Base-by-base conservation (phyloP, 2,113 vertebrate genomes). In the Alouatta palliata region DNA sequence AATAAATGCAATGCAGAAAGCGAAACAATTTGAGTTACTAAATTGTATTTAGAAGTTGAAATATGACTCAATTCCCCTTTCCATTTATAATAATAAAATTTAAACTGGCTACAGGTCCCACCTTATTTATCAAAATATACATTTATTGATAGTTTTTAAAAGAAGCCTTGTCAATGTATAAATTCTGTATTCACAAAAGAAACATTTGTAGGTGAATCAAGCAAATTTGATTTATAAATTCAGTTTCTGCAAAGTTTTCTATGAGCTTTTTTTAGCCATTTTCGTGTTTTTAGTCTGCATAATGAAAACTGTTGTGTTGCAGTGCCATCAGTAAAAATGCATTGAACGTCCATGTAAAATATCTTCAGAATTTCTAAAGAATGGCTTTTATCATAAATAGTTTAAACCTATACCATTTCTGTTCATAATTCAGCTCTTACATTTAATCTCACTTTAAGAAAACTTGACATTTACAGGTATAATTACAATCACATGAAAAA, bases 41-140 rank as follows among this genome's bases (percentile, higher is more conserved):
- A 83, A 52, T 37, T 77, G 3, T 66, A 77, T 82, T 86, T 83
- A 82, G 45, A 92, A 94, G 49, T 82, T 92, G 47, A 94, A 73
- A 87, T 86, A 58, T 25, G 20, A 71, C 35, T 30, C 17, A 37
- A 37, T 19, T 61, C 52, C 6, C 23, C 27, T 77, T 91, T 91
- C 0, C n/a, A 47, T 30, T 43, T 56, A 32, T 35, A 84, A 87
- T 82, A 77, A 87, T 40, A 90, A 71, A 94, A 87, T 80, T 70
- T 83, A 25, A 94, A 19, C 32, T 84, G 35, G 0, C 8, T 68
- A 47, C 0, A 90, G 6, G 2, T 43, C 1, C 17, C 23, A 23
- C 14, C 5, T 35, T 92, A 82, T 77, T 90, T 83, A 79, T 76
- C 14, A 37, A 70, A 12, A 81, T 47, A 43, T 27, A 45, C 14